Evolutionary conservation across 2,797 vertebrate species (phyloP), one percentile per base, ranked within the genome.

Genomic region (Urophycis tenuis): DNA sequence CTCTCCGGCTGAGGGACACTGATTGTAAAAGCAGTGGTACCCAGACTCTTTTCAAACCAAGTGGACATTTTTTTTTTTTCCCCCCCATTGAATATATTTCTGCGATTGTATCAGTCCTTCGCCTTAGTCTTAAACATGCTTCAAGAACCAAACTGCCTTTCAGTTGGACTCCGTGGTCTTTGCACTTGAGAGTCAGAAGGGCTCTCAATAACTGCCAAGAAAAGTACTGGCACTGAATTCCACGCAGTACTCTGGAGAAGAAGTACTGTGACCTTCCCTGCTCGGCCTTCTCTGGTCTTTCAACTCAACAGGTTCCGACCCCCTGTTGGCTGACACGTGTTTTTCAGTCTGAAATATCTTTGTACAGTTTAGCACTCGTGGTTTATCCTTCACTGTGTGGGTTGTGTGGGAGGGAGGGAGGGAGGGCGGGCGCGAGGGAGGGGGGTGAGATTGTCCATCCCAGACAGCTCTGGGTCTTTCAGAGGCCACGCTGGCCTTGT

Each of bases 401-500:
- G 71, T 74, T 75, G 74, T 83, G 81, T 39, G 81, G 25, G 30
- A 84, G 85, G 81, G 88, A 84, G 86, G 32, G 72, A 64, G 30
- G 32, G 83, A 81, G 79, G 19, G 25, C 33, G 32, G 53, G 25
- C 10, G 71, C 11, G 70, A 70, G 35, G 32, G 36, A 17, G 36
- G 41, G 78, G 87, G 83, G 85, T 80, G 88, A 85, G 86, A 88
- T 84, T 84, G 86, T 90, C 85, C 81, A 7, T 83, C 80, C 82
- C 77, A 85, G 87, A 89, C 88, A 83, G 86, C 84, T 85, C 83
- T 88, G 84, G 89, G 88, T 91, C 90, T 88, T 87, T 86, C 83
- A 82, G 84, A 89, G 89, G 87, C 89, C 87, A 85, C 84, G 75
- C 87, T 85, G 89, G 90, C 89, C 91, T 92, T 91, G 91, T 92